phyloP scores from a whole-genome alignment of 2,113 vertebrate species.

The Lasiurus cinereus region DNA sequence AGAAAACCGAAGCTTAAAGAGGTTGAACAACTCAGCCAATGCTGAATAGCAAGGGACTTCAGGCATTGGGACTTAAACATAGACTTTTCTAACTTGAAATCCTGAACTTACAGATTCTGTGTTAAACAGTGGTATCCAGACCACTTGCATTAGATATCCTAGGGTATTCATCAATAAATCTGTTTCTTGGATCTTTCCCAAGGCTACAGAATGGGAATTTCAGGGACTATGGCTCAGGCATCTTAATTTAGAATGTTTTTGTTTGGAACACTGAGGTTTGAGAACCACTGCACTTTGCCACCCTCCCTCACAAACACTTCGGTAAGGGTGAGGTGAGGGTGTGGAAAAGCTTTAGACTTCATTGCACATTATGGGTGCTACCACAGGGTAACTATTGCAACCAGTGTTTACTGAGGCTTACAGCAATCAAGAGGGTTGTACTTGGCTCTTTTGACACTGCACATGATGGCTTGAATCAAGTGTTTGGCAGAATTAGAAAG shows the following conservation, averaged over 20 bases:
- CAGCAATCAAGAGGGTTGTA: not conserved
- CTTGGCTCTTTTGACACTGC: not conserved
- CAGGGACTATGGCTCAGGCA: not conserved
- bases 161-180: not conserved
- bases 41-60: not conserved
- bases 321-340: not conserved
- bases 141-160: not conserved
- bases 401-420: not conserved
- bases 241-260: not conserved
- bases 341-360: not conserved
- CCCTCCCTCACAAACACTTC: not conserved
- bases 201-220: not conserved
- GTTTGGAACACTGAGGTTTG: not conserved
- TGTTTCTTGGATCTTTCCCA: not conserved
- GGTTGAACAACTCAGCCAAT: not conserved
- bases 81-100: conserved; percentile 7
- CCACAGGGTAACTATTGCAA: no score
- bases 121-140: accelerated
- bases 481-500: not conserved
- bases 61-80: not conserved
- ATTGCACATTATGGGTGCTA: not conserved
- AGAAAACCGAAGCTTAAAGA: conserved; percentile 30
- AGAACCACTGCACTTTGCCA: not conserved
- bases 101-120: not conserved
- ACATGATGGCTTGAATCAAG: not conserved